A percentile compares a stretch with the other conserved stretches of the same genome.
Conservation (phyloP, 2,113 vertebrate species). For the Benitochromis conjunctus region DNA sequence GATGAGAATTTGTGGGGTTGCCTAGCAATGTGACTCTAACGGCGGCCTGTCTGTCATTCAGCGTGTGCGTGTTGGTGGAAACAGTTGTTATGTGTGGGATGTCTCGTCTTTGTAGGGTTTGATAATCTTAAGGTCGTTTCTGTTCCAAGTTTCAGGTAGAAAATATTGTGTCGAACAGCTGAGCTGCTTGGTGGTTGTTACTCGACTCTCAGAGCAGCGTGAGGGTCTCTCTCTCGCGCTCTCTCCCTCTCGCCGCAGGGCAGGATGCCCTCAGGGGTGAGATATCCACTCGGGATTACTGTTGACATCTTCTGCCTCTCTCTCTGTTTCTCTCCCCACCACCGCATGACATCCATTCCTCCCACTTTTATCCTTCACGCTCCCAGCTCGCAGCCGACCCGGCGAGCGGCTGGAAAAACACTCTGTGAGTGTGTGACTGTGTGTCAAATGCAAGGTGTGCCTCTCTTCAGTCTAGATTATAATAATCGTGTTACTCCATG, state of each 20-base stretch:
- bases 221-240: not conserved
- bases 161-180: slow-evolving; percentile 7
- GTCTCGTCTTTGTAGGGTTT: not conserved
- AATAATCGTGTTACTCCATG: slow-evolving; percentile 11
- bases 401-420: slow-evolving; percentile 9
- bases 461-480: slow-evolving; percentile 5
- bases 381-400: slow-evolving; percentile 8
- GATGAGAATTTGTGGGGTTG: not conserved
- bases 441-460: not conserved
- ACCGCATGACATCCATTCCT: slow-evolving; percentile 14
- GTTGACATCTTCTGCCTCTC: slow-evolving; percentile 36
- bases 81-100: not conserved
- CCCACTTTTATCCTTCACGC: slow-evolving; percentile 29
- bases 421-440: not conserved
- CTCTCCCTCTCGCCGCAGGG: slow-evolving; percentile 31
- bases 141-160: not conserved
- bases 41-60: not conserved
- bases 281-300: slow-evolving; percentile 42
- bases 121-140: not conserved
- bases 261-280: slow-evolving; percentile 50
- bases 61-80: not conserved
- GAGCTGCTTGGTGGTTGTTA: slow-evolving; percentile 3
- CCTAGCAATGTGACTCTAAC: not conserved
- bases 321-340: slow-evolving; percentile 7
- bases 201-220: not conserved